Base-by-base conservation (phyloP, 2,888 invertebrate species). In the Metopia argyrocephala region DNA sequence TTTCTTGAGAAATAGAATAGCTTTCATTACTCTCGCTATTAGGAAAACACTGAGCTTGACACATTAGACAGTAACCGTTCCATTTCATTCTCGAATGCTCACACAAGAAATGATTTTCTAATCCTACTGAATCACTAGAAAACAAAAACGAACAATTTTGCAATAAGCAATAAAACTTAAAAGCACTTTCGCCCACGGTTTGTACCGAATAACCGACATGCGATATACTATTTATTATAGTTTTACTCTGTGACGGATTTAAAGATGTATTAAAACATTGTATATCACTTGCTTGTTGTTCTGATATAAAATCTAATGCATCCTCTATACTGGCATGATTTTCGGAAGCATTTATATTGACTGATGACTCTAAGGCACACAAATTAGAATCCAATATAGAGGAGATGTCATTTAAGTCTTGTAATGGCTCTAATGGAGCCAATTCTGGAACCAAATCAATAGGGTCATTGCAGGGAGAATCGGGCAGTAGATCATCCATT, bases 11-110 rank as follows among this genome's bases (percentile, higher is more conserved):
- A 5, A 83, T 78, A 0, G 84, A 23, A n/a, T 66, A 54, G 5
- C 7, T 68, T 27, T 50, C 78, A 5, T 46, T 23, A 3, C 1
- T 9, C 7, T 56, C 25, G 12, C 3, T 38, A 38, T 3, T 12
- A n/a, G 28, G 18, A 21, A 25, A 31, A 59, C 27, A 62, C n/a
- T 85, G 78, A 2, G 69, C 31, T 85, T 91, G 91, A 83, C 93
- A 93, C 12, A 91, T 83, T 64, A 85, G 88, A 85, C 93, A 93
- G 84, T 91, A 92, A 1, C 93, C 93, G 79, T 92, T 91, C 93
- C 93, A 93, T 23, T 86, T 87, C 28, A 92, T 91, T n/a, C 76
- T 62, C 0, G 85, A 83, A 84, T 91, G 91, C 0, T 89, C 87
- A n/a, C 73, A 56, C 2, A 84, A 68, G 61, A 89, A 87, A 80